phyloP scores from a whole-genome alignment of 2,888 invertebrate species.

The Drosophila infuscata region DNA sequence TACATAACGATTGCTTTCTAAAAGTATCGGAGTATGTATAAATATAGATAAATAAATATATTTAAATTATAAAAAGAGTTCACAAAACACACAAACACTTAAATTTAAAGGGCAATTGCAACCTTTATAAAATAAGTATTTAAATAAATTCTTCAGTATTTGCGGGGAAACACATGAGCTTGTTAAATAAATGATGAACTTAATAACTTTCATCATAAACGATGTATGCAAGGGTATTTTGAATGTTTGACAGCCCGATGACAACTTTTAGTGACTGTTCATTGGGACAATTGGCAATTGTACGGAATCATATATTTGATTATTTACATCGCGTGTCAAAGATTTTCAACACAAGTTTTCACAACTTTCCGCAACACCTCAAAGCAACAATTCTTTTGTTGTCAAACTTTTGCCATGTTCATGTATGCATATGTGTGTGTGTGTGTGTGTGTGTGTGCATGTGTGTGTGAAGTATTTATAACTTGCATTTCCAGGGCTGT shows the following conservation, averaged over 20 bases:
- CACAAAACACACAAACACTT: neutral
- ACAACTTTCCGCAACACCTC: conserved; percentile 19
- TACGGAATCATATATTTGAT: conserved; percentile 1
- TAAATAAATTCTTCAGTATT: neutral
- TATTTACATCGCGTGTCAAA: conserved; percentile 29
- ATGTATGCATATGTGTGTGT: neutral
- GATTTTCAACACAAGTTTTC: conserved; percentile 43
- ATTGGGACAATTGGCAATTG: conserved; percentile 2
- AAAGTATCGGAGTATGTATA: neutral
- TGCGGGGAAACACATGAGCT: neutral
- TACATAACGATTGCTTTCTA: too few species aligned
- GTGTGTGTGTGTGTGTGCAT: neutral
- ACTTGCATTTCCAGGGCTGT: conserved; percentile 45
- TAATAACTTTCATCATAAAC: neutral
- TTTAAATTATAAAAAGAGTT: neutral
- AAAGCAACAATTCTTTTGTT: conserved; percentile 30
- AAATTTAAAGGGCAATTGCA: neutral
- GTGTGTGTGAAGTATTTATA: conserved; percentile 23
- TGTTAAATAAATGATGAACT: neutral
- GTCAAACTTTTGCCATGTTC: conserved; percentile 9
- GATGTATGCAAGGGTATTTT: neutral
- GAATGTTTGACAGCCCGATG: neutral
- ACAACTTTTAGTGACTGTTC: neutral
- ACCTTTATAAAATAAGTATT: neutral
- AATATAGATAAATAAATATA: neutral